phyloP scores from a whole-genome alignment of 2,113 vertebrate genomes.

The Cochlearius cochlearius region DNA sequence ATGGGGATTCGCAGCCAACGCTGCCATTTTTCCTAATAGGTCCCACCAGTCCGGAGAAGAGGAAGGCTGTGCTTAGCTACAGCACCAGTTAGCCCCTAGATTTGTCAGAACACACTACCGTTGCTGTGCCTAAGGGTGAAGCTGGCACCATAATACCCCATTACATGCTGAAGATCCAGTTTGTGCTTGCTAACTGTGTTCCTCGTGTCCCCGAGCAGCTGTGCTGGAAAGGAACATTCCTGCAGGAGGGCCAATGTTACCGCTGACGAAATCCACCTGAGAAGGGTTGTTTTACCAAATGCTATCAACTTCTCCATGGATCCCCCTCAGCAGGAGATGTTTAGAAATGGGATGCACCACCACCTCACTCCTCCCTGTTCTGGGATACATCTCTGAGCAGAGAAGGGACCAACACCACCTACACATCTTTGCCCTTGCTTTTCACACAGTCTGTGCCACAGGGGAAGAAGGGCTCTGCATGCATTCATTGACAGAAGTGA shows the following conservation, averaged over 20 bases:
- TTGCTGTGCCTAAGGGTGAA: neutral
- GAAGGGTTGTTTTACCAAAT: neutral
- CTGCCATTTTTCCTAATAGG: neutral
- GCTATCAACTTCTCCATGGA: neutral
- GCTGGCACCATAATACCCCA: neutral
- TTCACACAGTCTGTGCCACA: neutral
- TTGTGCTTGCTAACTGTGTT: too few species aligned
- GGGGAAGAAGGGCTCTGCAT: neutral
- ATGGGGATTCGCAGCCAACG: neutral
- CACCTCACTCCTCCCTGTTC: neutral
- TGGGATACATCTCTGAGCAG: neutral
- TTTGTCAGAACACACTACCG: neutral
- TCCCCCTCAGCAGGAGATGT: neutral
- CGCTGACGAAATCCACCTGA: accelerated
- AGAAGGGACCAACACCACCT: neutral
- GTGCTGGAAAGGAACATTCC: neutral
- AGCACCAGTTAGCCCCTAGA: neutral
- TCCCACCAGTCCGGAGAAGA: neutral
- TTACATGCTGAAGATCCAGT: neutral
- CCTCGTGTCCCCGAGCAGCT: neutral
- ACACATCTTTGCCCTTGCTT: neutral
- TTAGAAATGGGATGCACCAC: neutral
- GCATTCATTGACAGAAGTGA: neutral
- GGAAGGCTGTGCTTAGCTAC: neutral
- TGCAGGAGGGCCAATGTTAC: neutral